Conservation (phyloP, 2,797 vertebrate genomes). For the Diplodus puntazzo region DNA sequence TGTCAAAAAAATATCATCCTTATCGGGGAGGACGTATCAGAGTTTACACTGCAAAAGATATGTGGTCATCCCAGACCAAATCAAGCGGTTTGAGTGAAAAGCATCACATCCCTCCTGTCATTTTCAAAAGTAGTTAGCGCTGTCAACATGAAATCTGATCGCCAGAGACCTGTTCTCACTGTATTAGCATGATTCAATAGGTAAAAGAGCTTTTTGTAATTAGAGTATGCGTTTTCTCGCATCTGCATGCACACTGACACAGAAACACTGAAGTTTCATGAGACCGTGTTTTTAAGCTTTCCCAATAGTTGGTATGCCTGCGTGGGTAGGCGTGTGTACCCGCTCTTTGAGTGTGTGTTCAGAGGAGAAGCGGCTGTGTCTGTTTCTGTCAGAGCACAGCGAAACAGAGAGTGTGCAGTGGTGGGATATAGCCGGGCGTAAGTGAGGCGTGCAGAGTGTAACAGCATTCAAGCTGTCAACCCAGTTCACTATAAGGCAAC, state of each 20-base stretch:
- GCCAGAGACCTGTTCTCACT: neutral
- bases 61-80: too few relatives aligned
- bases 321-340: neutral
- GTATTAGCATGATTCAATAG: neutral
- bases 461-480: slow-evolving; percentile 59
- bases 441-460: slow-evolving; percentile 24
- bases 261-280: neutral
- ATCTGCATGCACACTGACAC: neutral
- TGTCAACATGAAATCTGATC: too few relatives aligned
- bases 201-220: neutral
- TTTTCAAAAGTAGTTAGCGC: too few relatives aligned
- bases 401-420: slow-evolving; percentile 19
- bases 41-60: too few relatives aligned
- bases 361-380: slow-evolving; percentile 9
- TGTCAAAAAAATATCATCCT: too few relatives aligned
- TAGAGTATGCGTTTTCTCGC: neutral
- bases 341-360: slow-evolving; percentile 3
- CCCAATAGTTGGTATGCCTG: neutral
- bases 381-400: slow-evolving; percentile 23
- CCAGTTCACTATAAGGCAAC: slow-evolving; percentile 40
- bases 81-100: too few relatives aligned
- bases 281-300: neutral
- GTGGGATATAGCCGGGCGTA: slow-evolving; percentile 35
- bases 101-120: too few relatives aligned
- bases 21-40: too few relatives aligned